phyloP scores from a whole-genome alignment of 2,113 vertebrate species.

The Synchiropus splendidus region DNA sequence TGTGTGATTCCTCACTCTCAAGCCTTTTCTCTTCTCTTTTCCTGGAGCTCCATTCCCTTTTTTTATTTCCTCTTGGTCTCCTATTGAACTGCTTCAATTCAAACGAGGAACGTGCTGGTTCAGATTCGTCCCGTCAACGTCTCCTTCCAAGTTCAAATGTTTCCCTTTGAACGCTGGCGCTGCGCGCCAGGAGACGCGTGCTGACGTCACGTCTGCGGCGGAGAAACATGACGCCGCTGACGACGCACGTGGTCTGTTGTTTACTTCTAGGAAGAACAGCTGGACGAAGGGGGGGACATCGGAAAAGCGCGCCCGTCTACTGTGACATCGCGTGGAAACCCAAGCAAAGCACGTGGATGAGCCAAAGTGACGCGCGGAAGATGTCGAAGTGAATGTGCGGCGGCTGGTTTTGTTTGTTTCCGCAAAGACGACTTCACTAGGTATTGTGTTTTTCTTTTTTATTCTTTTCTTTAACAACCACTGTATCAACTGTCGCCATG shows the following conservation, averaged over 20 bases:
- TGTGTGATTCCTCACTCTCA: too few species aligned
- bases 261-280: constrained; percentile 45
- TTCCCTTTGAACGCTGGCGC: not conserved
- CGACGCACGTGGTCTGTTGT: constrained; percentile 63
- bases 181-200: constrained; percentile 3
- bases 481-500: too few species aligned
- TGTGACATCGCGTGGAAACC: constrained; percentile 54
- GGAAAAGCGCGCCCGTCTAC: not conserved
- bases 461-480: too few species aligned
- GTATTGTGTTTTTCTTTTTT: constrained; percentile 16
- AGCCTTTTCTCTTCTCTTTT: too few species aligned
- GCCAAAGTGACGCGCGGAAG: not conserved
- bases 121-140: too few species aligned
- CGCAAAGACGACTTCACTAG: constrained; percentile 19
- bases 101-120: too few species aligned
- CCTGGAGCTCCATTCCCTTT: too few species aligned
- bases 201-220: constrained; percentile 23
- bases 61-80: too few species aligned
- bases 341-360: too few species aligned
- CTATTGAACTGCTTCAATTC: too few species aligned
- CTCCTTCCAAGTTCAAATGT: not conserved
- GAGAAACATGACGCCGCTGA: constrained; percentile 40
- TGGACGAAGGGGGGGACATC: not conserved
- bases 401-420: not conserved
- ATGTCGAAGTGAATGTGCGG: constrained; percentile 24